phyloP scores from a whole-genome alignment of 2,797 vertebrate species.

The Notolabrus celidotus region DNA sequence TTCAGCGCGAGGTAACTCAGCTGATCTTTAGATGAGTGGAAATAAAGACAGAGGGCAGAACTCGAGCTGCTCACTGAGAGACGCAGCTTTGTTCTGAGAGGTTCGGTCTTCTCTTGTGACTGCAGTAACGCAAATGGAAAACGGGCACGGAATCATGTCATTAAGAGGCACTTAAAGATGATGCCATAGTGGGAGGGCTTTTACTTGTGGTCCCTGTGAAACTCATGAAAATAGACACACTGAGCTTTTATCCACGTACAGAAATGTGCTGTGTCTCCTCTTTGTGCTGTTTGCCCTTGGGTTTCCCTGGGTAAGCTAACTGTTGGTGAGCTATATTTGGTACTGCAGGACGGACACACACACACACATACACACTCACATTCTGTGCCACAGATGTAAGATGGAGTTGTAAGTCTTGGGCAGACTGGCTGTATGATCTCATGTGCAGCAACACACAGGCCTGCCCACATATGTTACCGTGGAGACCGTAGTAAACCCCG shows the following conservation, averaged over 20 bases:
- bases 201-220: neutral
- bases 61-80: neutral
- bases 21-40: conserved; percentile 32
- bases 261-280: conserved; percentile 17
- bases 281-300: conserved; percentile 54
- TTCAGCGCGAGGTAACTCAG: neutral
- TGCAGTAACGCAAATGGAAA: neutral
- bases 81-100: conserved; percentile 8
- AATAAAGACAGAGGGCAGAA: neutral
- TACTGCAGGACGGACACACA: conserved; percentile 7
- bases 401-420: conserved; percentile 10
- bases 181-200: conserved; percentile 20
- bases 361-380: neutral
- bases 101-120: conserved; percentile 11
- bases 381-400: neutral
- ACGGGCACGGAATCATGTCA: neutral
- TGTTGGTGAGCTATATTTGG: conserved; percentile 65
- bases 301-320: conserved; percentile 39
- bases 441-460: conserved; percentile 4
- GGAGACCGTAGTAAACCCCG: conserved; percentile 38
- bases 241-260: conserved; percentile 10
- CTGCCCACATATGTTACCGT: conserved; percentile 34
- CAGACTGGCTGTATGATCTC: conserved; percentile 37
- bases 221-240: conserved; percentile 4
- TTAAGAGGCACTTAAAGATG: conserved; percentile 19